Evolutionary conservation across 1,140 invertebrate species (phyloP).

Genomic region (Drosophila leontia): DNA sequence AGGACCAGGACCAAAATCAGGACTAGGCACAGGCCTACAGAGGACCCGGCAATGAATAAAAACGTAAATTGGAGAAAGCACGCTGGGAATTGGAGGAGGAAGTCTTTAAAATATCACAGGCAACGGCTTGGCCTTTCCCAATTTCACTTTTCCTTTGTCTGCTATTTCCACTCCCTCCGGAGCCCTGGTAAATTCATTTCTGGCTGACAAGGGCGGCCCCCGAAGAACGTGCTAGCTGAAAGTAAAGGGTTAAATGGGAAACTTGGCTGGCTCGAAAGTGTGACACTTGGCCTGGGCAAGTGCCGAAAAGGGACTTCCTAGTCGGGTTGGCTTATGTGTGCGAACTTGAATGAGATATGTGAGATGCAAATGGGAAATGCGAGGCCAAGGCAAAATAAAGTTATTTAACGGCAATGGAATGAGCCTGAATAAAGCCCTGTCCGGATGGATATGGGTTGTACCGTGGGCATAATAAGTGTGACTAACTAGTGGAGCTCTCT

Average conservation of each 20-base stretch:
- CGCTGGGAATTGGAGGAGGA: constrained; percentile 9
- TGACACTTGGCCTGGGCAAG: constrained; percentile 28
- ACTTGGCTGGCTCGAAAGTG: constrained; percentile 28
- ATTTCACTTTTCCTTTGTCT: constrained; percentile 26
- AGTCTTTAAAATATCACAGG: constrained; percentile 38
- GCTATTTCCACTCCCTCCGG: constrained; percentile 9
- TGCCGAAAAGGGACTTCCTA: constrained; percentile 34
- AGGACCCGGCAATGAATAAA: constrained; percentile 20
- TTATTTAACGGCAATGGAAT: constrained; percentile 24
- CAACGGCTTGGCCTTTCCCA: constrained; percentile 13
- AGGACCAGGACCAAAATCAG: constrained; percentile 10
- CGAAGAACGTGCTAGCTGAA: constrained; percentile 9
- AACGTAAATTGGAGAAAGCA: constrained; percentile 40
- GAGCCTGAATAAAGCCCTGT: background rate
- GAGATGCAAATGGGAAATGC: constrained; percentile 17
- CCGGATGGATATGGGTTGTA: background rate
- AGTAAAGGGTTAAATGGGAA: constrained; percentile 39
- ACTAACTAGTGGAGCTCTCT: background rate
- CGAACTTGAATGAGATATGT: constrained; percentile 29
- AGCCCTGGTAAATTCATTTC: constrained; percentile 26
- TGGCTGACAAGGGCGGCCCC: constrained; percentile 20
- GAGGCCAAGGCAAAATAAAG: constrained; percentile 16
- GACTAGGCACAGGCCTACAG: background rate
- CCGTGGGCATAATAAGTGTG: background rate
- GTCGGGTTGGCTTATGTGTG: constrained; percentile 15